Base-by-base conservation (phyloP, 92 coral and sea anemone species). In the Nematostella vectensis region DNA sequence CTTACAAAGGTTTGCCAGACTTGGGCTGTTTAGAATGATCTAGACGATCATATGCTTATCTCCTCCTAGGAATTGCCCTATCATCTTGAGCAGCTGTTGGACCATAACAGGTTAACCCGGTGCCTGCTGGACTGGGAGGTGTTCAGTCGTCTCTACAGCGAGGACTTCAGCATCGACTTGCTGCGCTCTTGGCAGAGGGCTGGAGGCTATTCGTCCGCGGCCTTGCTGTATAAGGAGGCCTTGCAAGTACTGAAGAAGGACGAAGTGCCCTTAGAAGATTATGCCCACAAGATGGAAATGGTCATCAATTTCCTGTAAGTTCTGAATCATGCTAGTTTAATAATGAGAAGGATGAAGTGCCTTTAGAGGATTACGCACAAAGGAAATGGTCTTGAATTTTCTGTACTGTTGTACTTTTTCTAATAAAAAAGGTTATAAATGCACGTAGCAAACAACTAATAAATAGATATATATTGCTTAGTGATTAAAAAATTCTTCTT, bases 181-280 rank as follows among this genome's bases (percentile, higher is more conserved):
- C 81, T 91, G 11, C 68, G 95, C 24, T 91, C 98, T 10, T 91
- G 98, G 98, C 98, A 91, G 63, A 91, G 85, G 96, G 98, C 98
- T 67, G 98, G 98, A 39, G 98, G 98, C 38, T 91, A 91, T 49
- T 83, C 93, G 0, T 81, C 98, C 0, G 98, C 98, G 1, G 77
- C 98, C 11, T 76, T 83, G 29, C 77, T 91, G 21, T 91, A 91
- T 73, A 81, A 77, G 47, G 98, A 91, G 62, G 61, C 98, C 18
- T 65, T 91, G 23, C 65, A 51, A 26, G 75, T 91, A 24, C 59
- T 86, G 42, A 79, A 83, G 50, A 65, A 71, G 17, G 63, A 88
- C 25, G 72, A 61, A 2, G 73, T 75, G 2, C 57, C 98, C 2
- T 65, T 83, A 11, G 88, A 78, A 20, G 93, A 86, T 36, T 75